These are phyloP conservation scores for Cydia pomonella DNA, from an alignment of 1,140 invertebrate species.

Conservation along the genomic window DNA sequence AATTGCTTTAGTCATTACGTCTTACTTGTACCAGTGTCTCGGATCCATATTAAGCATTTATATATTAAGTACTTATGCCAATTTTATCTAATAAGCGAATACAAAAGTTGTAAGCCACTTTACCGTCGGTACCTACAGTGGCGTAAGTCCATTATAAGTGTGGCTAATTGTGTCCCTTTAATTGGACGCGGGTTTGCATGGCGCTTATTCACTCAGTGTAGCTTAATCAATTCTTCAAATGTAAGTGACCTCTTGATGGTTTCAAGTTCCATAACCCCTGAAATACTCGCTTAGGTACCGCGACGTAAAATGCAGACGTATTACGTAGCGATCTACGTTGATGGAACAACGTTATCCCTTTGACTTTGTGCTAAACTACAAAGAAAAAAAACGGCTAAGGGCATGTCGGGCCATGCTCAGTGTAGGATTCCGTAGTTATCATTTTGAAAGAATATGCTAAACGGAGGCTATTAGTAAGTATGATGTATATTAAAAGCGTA, in stretches of 20 bases:
- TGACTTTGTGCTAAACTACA: no score
- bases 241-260: conserved; percentile 13
- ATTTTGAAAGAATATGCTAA: no score
- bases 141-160: conserved; percentile 3
- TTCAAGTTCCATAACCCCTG: neutral
- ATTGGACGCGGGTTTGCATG: conserved; percentile 38
- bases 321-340: conserved; percentile 34
- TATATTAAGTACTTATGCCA: no score
- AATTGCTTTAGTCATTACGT: no score
- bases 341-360: no score
- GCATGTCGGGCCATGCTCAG: no score
- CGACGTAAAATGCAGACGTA: neutral
- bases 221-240: conserved; percentile 25
- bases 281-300: neutral
- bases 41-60: no score
- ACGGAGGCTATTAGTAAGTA: no score
- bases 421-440: no score
- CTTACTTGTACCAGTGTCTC: no score
- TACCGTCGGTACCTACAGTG: neutral
- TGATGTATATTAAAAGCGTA: no score
- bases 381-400: no score
- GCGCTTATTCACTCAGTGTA: conserved; percentile 7
- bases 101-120: conserved; percentile 1
- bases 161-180: conserved; percentile 47
- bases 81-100: neutral